Percentiles rank a stretch among this genome's conserved stretches.
phyloP scores from a whole-genome alignment of 2,113 vertebrate species.

The Leptobrachium leishanense region DNA sequence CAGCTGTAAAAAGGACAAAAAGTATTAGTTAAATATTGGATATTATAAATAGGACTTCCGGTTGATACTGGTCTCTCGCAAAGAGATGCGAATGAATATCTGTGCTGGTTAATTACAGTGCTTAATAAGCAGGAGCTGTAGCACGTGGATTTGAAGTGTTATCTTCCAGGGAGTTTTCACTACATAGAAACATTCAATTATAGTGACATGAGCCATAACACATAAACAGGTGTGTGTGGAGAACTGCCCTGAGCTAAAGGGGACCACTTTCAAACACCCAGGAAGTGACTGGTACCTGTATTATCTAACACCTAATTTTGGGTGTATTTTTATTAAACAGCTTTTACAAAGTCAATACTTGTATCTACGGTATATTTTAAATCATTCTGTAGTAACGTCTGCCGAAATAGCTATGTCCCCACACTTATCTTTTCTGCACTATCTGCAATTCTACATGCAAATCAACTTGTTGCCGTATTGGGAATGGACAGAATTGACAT shows the following conservation, averaged over 20 bases:
- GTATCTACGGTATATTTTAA: no score
- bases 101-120: conserved; percentile 14
- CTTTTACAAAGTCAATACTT: no score
- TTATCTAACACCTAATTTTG: conserved; percentile 8
- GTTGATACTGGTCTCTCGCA: no score
- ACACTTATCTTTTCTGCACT: no score
- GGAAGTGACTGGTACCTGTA: conserved; percentile 20
- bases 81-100: background rate
- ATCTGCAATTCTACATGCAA: no score
- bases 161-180: conserved; percentile 30
- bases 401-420: no score
- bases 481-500: no score
- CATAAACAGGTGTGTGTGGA: conserved; percentile 13
- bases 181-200: conserved; percentile 26
- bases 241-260: conserved; percentile 6
- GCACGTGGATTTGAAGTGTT: conserved; percentile 18
- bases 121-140: background rate
- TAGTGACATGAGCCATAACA: conserved; percentile 23
- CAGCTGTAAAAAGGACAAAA: no score
- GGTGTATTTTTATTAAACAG: background rate
- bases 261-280: conserved; percentile 31
- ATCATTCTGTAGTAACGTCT: no score
- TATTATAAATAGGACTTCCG: no score
- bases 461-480: no score
- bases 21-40: no score